A percentile compares a stretch with the other conserved stretches of the same genome.
Conservation (phyloP, 2,888 invertebrate genomes). For the Phorcus lineatus region DNA sequence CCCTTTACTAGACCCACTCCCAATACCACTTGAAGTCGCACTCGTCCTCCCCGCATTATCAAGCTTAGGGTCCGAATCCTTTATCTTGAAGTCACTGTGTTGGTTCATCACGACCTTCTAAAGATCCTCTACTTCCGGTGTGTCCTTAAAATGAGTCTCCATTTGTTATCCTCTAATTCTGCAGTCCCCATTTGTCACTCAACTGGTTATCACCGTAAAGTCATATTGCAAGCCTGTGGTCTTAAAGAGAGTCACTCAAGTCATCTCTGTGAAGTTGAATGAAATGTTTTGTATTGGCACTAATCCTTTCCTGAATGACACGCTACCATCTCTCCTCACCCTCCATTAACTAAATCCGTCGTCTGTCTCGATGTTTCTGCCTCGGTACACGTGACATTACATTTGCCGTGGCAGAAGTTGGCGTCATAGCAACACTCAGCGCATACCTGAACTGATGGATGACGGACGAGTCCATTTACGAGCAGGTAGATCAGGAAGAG, state of each 20-base stretch:
- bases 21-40: constrained; percentile 10
- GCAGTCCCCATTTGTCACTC: no score
- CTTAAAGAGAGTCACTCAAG: no score
- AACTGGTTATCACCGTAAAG: no score
- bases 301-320: no score
- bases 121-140: no score
- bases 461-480: constrained; percentile 5
- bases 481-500: neutral
- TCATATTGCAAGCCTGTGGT: no score
- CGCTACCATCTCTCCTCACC: neutral
- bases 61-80: constrained; percentile 21
- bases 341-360: neutral
- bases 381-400: constrained; percentile 4
- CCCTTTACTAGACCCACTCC: neutral
- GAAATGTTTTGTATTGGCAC: no score
- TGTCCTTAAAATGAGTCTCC: no score
- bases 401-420: neutral
- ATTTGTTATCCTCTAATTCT: no score
- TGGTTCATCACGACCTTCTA: neutral
- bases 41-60: constrained; percentile 45
- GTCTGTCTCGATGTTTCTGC: neutral
- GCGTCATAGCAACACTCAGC: constrained; percentile 6
- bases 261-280: no score
- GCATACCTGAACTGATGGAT: constrained; percentile 3
- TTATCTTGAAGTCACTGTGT: neutral